phyloP scores from a whole-genome alignment of 2,797 vertebrate genomes.

The Gymnoscopelus microlampas region DNA sequence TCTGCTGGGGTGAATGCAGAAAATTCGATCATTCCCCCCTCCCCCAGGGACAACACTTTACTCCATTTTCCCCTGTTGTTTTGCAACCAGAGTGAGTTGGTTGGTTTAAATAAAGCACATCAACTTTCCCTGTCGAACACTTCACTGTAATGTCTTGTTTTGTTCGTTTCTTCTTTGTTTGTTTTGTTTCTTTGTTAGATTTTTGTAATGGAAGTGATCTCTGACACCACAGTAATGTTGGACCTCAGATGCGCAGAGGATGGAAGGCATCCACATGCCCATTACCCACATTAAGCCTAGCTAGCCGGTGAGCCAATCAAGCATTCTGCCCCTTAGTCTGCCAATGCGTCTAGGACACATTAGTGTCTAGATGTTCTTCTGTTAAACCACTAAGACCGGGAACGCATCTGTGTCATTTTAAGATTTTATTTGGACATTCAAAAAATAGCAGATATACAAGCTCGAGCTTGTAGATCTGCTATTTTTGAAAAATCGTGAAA shows the following conservation, averaged over 20 bases:
- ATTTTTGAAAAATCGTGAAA: too few species aligned
- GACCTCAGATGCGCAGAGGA: conserved; percentile 40
- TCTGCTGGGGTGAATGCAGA: too few species aligned
- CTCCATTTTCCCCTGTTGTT: conserved; percentile 4
- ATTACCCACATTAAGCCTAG: conserved; percentile 49
- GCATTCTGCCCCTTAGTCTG: conserved; percentile 29
- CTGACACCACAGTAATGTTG: conserved; percentile 51
- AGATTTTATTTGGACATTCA: too few species aligned
- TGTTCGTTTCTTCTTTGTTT: too few species aligned
- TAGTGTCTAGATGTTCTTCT: conserved; percentile 51
- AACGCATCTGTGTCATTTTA: too few species aligned
- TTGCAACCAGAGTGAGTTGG: not conserved
- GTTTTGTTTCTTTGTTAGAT: too few species aligned
- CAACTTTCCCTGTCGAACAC: conserved; percentile 44
- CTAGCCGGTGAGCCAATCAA: conserved; percentile 12
- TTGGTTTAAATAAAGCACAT: conserved; percentile 53
- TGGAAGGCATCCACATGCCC: conserved; percentile 35
- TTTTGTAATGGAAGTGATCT: conserved; percentile 65
- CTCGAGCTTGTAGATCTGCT: too few species aligned
- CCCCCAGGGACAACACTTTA: not conserved
- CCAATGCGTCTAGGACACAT: conserved; percentile 36
- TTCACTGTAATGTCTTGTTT: conserved; percentile 36
- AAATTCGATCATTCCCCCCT: too few species aligned
- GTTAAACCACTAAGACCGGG: conserved; percentile 4
- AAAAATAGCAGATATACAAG: too few species aligned